Conservation (phyloP, 2,888 invertebrate species). For the Yponomeuta evonymella region DNA sequence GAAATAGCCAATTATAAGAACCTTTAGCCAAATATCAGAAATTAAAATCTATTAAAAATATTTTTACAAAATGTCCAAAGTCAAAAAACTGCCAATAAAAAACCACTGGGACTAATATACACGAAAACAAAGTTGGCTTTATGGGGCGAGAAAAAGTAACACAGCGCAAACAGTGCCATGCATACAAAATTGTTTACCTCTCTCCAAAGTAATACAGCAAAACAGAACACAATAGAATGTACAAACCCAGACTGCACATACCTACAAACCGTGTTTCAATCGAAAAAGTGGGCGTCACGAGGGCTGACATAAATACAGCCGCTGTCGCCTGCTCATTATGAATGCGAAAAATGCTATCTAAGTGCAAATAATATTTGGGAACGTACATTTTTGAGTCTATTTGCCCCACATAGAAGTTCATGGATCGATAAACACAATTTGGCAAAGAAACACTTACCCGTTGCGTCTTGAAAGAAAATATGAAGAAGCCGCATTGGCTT, state of each 20-base stretch:
- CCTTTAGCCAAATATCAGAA: too few relatives aligned
- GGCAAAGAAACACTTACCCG: not conserved
- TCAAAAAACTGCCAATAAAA: too few relatives aligned
- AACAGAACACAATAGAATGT: too few relatives aligned
- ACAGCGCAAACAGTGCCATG: too few relatives aligned
- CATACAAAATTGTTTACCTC: too few relatives aligned
- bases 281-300: not conserved
- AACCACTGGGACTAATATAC: too few relatives aligned
- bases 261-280: not conserved
- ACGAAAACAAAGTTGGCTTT: too few relatives aligned
- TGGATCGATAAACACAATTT: not conserved
- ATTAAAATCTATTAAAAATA: too few relatives aligned
- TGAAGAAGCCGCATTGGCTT: not conserved
- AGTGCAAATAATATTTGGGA: constrained; percentile 24
- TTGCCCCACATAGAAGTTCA: not conserved
- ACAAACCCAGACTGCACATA: not conserved
- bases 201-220: too few relatives aligned
- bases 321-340: not conserved
- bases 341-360: not conserved
- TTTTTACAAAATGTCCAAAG: too few relatives aligned
- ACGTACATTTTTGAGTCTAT: not conserved
- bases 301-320: not conserved
- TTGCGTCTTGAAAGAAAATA: not conserved
- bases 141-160: too few relatives aligned
- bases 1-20: too few relatives aligned